Percentiles rank a stretch among this genome's conserved stretches.
phyloP scores from a whole-genome alignment of 2,888 invertebrate species.

The Harpagoxenus sublaevis region DNA sequence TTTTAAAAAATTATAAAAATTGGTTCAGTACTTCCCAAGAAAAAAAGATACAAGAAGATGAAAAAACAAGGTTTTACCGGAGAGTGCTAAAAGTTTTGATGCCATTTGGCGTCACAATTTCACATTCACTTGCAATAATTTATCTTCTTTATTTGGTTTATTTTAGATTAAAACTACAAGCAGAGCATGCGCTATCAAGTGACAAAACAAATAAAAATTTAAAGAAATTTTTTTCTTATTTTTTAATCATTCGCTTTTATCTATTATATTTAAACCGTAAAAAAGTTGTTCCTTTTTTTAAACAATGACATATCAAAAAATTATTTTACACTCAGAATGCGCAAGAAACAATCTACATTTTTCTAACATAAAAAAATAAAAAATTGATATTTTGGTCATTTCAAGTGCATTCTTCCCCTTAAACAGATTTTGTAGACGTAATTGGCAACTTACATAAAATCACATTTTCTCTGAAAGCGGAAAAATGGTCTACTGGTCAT shows the following conservation, averaged over 20 bases:
- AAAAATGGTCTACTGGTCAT: not conserved
- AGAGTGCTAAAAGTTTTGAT: not conserved
- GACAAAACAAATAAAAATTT: not conserved
- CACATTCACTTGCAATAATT: not conserved
- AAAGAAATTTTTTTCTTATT: not conserved
- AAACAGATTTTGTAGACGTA: not conserved
- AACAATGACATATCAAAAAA: not conserved
- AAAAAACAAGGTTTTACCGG: not conserved
- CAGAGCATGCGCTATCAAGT: not conserved
- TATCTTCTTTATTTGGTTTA: not conserved
- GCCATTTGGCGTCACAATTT: not conserved
- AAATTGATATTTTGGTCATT: not conserved
- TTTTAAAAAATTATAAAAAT: not conserved
- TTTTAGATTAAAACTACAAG: not conserved
- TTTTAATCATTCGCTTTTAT: not conserved
- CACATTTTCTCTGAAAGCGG: not conserved
- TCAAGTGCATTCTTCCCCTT: not conserved
- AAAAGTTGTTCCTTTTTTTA: not conserved
- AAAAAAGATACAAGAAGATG: not conserved
- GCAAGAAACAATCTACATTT: not conserved
- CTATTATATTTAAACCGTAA: not conserved
- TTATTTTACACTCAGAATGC: not conserved
- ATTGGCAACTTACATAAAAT: not conserved
- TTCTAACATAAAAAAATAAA: not conserved
- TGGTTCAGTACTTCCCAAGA: not conserved